phyloP scores from a whole-genome alignment of 2,113 vertebrate species.

The Bubo blakistoni region DNA sequence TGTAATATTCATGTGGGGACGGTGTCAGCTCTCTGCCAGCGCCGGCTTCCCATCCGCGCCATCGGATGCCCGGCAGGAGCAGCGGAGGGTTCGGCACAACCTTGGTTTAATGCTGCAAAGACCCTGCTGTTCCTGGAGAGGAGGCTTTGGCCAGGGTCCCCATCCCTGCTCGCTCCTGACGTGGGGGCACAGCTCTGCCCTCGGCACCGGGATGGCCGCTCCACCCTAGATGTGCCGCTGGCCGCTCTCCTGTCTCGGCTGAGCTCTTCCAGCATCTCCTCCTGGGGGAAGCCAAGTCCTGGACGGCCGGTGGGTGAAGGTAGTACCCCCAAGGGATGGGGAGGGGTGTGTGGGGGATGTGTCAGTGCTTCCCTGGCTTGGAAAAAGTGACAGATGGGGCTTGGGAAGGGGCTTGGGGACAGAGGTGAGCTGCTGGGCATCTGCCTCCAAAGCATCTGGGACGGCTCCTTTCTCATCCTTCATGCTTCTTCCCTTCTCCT shows the following conservation, averaged over 20 bases:
- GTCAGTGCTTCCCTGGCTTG: neutral
- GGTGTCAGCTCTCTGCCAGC: slow-evolving; percentile 75
- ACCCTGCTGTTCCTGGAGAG: neutral
- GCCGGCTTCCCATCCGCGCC: slow-evolving; percentile 1
- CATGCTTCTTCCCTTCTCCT: neutral
- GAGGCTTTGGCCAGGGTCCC: neutral
- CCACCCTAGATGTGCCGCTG: neutral
- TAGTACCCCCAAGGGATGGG: neutral
- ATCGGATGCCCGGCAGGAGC: neutral
- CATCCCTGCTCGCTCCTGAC: neutral
- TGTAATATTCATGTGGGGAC: slow-evolving; percentile 79
- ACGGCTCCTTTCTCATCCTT: neutral
- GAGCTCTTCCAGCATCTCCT: neutral
- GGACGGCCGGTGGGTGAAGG: neutral
- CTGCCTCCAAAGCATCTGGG: neutral
- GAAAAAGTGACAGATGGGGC: neutral
- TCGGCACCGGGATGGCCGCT: neutral
- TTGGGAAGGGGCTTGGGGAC: neutral
- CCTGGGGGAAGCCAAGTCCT: neutral
- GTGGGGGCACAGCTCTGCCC: neutral
- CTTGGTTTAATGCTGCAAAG: neutral
- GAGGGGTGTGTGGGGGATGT: neutral
- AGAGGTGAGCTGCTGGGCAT: neutral
- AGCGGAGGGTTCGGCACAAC: neutral
- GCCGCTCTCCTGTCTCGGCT: neutral